Percentiles rank a stretch among this genome's conserved stretches.
Conservation (phyloP, 2,888 invertebrate genomes). For the Caenorhabditis japonica region DNA sequence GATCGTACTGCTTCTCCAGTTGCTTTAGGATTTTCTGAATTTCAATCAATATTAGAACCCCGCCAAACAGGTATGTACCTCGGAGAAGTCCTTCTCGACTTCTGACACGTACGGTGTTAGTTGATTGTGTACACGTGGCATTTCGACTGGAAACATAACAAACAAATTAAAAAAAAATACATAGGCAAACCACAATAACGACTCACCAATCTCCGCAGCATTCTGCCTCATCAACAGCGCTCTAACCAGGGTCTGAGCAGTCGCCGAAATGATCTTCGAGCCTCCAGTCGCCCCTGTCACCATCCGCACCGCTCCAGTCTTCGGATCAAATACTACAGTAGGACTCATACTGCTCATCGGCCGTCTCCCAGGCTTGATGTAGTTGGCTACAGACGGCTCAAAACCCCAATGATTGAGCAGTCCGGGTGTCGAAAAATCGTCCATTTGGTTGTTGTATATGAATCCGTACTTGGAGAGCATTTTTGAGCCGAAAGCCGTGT, state of each 20-base stretch:
- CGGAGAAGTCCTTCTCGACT: slow-evolving; percentile 80
- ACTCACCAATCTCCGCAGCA: slow-evolving; percentile 68
- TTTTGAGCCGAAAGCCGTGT: slow-evolving; percentile 81
- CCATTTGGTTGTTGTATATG: slow-evolving; percentile 66
- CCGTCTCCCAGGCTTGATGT: slow-evolving; percentile 85
- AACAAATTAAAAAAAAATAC: too few species aligned
- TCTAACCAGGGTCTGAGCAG: slow-evolving; percentile 81
- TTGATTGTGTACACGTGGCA: slow-evolving; percentile 71
- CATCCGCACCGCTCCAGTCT: slow-evolving; percentile 77
- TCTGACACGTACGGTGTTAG: slow-evolving; percentile 82
- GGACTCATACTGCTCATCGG: slow-evolving; percentile 93
- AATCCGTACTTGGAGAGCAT: slow-evolving; percentile 59
- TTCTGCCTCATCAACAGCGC: slow-evolving; percentile 85
- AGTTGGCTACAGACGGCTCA: slow-evolving; percentile 84
- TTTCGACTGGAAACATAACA: slow-evolving; percentile 77
- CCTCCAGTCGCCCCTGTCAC: slow-evolving; percentile 91
- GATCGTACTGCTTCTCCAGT: slow-evolving; percentile 62
- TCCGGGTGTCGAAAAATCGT: slow-evolving; percentile 80
- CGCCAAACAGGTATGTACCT: slow-evolving; percentile 5
- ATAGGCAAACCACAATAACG: too few species aligned
- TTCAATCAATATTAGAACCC: too few species aligned
- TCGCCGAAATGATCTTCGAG: slow-evolving; percentile 88
- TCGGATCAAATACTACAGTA: slow-evolving; percentile 81
- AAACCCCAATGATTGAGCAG: slow-evolving; percentile 75
- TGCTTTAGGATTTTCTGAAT: slow-evolving; percentile 65